Evolutionary conservation across 2,888 invertebrate species (phyloP), one percentile per base, ranked within the genome.

Genomic region (Periphyllus acericola): DNA sequence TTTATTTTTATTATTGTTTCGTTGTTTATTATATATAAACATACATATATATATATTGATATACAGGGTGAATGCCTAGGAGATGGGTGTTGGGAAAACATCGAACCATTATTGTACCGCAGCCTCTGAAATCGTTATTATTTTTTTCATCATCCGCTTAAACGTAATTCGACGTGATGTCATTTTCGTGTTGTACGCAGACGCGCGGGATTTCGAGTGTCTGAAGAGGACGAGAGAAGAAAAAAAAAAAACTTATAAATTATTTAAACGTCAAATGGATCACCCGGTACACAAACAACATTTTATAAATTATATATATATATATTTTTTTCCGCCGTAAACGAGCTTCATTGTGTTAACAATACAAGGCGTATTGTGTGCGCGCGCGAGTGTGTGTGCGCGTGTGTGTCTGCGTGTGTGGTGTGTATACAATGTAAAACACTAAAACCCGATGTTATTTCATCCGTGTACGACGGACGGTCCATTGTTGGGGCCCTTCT

Each of bases 341-440:
- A 79, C 78, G 79, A 84, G 83, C 21, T 29, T 34, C 52, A 36
- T 74, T 60, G 36, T 36, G 72, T 83, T 83, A 83, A 83, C 83
- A 72, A 52, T 83, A 55, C 83, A 60, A 72, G 36, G 74, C 34
- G 34, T 52, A n/a, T n/a, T n/a, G n/a, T n/a, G n/a, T n/a, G n/a
- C n/a, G n/a, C n/a, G n/a, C n/a, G n/a, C n/a, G n/a, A n/a, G n/a
- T n/a, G n/a, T n/a, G n/a, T n/a, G n/a, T n/a, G n/a, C n/a, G n/a
- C n/a, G n/a, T n/a, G n/a, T 72, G 32, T 71, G n/a, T 40, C 21
- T 36, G 36, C 25, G 46, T 46, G 46, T 46, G 46, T 46, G 46
- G 11, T 46, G 46, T 46, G 46, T 46, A 40, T 74, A 32, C 25
- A 25, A 8, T 40, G 36, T 66, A 68, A 52, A 29, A 14, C n/a